Base-by-base conservation (phyloP, 2,113 vertebrate genomes). In the Lichenostomus cassidix region DNA sequence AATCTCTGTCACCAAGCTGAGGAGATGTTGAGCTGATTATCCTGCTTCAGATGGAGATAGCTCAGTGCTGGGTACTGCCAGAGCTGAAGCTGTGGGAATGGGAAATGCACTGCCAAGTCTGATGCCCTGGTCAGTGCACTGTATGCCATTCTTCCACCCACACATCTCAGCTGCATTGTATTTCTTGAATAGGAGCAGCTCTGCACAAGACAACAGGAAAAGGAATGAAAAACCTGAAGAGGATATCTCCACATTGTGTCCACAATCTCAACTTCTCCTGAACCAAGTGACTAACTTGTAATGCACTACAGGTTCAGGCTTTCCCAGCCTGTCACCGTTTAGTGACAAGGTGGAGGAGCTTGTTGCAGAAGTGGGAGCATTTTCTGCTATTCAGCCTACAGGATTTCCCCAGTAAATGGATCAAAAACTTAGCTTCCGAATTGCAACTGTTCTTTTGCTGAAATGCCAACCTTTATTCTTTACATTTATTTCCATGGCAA, bases 291-390 rank as follows among this genome's bases (percentile, higher is more conserved):
- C 9, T 53, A 7, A 33, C 15, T 31, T 73, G 16, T 49, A 62
- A 58, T 9, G 28, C 3, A 2, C 39, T 29, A 25, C 7, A 11
- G 11, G 12, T 7, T 84, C 55, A 25, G 73, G 17, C 5, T 58
- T 83, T 44, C 33, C 29, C 6, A 9, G 6, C 11, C 28, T 28
- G 18, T 31, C 47, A 12, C 12, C 21, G 7, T 29, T 84, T 21
- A 31, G 17, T 0, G 0, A 22, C 0, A 1, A 59, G 33, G 33
- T 29, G 28, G 25, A 84, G 52, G 39, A 84, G 5, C 19, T 33
- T 62, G 5, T 60, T 62, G 73, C 33, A 28, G 31, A 53, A 12
- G 6, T 52, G 33, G 19, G 41, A 70, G 10, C 31, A 5, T 4
- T 12, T 21, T 15, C 41, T 29, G 11, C 18, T 42, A 3, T 15